These are phyloP conservation scores for Heliconius charithonia DNA, from an alignment of 2,888 invertebrate genomes.

Conservation along the genomic window DNA sequence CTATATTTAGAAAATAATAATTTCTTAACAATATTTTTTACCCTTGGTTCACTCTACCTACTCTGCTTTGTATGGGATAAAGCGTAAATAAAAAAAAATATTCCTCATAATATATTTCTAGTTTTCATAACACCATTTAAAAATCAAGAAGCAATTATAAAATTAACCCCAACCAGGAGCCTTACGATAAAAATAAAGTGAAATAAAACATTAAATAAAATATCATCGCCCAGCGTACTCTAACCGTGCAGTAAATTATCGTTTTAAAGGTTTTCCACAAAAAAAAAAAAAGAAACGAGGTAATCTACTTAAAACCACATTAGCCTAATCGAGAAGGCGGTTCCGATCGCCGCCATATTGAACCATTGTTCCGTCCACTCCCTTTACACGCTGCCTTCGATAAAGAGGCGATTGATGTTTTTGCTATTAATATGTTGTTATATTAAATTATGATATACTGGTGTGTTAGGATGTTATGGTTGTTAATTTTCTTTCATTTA, in stretches of 20 bases:
- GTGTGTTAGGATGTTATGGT: no score
- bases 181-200: neutral
- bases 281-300: neutral
- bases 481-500: no score
- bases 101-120: no score
- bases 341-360: conserved; percentile 32
- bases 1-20: no score
- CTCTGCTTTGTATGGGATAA: no score
- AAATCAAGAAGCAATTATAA: no score
- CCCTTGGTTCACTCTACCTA: no score
- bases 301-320: conserved; percentile 30
- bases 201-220: neutral
- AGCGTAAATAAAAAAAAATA: no score
- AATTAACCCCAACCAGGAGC: no score
- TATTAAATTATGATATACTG: neutral
- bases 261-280: conserved; percentile 19
- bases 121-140: no score
- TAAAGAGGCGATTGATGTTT: conserved; percentile 13
- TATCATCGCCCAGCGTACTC: neutral
- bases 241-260: conserved; percentile 6
- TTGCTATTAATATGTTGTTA: neutral
- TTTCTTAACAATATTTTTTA: no score
- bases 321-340: conserved; percentile 35
- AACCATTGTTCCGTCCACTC: conserved; percentile 35
- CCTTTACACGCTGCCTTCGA: conserved; percentile 26